Conservation (phyloP, 2,888 invertebrate genomes). For the Phorcus lineatus region DNA sequence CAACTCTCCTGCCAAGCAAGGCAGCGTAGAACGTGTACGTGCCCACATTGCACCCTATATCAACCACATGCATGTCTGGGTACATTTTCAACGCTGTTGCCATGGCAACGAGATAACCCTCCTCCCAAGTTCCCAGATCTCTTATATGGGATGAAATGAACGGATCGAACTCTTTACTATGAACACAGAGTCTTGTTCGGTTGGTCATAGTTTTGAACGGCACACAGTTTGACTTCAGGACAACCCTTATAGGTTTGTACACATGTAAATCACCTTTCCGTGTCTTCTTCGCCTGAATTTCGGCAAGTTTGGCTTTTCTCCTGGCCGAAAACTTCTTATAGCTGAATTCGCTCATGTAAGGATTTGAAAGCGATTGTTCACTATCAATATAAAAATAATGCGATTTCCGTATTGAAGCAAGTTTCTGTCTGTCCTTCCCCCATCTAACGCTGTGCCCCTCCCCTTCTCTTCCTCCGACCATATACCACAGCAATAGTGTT, state of each 20-base stretch:
- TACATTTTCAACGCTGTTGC: conserved; percentile 35
- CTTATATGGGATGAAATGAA: conserved; percentile 52
- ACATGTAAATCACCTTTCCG: background rate
- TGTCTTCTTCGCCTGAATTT: background rate
- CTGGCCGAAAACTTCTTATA: background rate
- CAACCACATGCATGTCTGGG: conserved; percentile 43
- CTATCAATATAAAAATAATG: too few species aligned
- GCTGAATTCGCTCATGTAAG: too few species aligned
- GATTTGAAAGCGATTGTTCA: too few species aligned
- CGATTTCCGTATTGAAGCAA: too few species aligned
- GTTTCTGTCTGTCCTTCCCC: too few species aligned
- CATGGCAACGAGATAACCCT: conserved; percentile 47
- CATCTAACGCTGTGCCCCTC: background rate
- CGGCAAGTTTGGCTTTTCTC: background rate
- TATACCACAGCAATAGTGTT: background rate
- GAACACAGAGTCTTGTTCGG: conserved; percentile 49
- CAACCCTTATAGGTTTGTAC: background rate
- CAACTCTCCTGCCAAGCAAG: conserved; percentile 46
- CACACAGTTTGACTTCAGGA: conserved; percentile 9
- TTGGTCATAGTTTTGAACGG: conserved; percentile 42
- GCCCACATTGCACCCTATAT: conserved; percentile 58
- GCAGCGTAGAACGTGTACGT: conserved; percentile 52
- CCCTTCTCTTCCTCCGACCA: background rate
- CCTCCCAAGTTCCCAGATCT: conserved; percentile 55
- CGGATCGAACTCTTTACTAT: conserved; percentile 43